Evolutionary conservation across 2,797 vertebrate genomes (phyloP).

Genomic region (Sebastes variabilis): DNA sequence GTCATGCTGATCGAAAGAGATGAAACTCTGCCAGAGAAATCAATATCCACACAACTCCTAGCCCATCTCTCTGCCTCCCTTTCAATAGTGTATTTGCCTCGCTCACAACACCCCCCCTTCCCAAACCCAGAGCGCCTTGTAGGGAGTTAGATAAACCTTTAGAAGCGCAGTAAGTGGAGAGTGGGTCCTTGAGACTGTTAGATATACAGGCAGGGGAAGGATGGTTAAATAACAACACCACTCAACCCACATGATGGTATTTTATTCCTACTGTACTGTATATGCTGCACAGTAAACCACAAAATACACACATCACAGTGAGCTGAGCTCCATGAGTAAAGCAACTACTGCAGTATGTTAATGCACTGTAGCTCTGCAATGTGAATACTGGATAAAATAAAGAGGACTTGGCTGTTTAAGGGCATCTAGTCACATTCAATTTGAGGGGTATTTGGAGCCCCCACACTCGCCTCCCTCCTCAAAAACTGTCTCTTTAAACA

Average conservation of each 20-base stretch:
- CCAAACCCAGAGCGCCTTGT: slow-evolving; percentile 32
- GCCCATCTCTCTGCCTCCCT: background rate
- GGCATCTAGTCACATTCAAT: slow-evolving; percentile 3
- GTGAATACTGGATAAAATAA: background rate
- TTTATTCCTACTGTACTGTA: background rate
- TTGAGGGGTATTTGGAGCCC: background rate
- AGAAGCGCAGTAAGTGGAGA: slow-evolving; percentile 8
- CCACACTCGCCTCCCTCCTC: background rate
- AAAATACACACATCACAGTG: background rate
- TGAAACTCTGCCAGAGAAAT: slow-evolving; percentile 50
- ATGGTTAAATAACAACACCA: slow-evolving; percentile 10
- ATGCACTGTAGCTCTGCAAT: background rate
- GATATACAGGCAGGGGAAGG: slow-evolving; percentile 10
- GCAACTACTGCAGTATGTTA: background rate
- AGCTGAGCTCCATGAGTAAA: slow-evolving; percentile 7
- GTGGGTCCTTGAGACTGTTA: slow-evolving; percentile 24
- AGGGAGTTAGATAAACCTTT: slow-evolving; percentile 54
- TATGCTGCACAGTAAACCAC: background rate
- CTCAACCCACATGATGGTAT: background rate
- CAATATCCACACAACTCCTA: slow-evolving; percentile 26
- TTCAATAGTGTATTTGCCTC: slow-evolving; percentile 7
- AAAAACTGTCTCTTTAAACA: background rate
- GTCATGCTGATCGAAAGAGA: slow-evolving; percentile 52
- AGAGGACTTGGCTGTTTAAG: background rate
- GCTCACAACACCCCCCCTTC: slow-evolving; percentile 4